Conservation (phyloP, 64 coral and sea anemone genomes). For the Pocillopora verrucosa region DNA sequence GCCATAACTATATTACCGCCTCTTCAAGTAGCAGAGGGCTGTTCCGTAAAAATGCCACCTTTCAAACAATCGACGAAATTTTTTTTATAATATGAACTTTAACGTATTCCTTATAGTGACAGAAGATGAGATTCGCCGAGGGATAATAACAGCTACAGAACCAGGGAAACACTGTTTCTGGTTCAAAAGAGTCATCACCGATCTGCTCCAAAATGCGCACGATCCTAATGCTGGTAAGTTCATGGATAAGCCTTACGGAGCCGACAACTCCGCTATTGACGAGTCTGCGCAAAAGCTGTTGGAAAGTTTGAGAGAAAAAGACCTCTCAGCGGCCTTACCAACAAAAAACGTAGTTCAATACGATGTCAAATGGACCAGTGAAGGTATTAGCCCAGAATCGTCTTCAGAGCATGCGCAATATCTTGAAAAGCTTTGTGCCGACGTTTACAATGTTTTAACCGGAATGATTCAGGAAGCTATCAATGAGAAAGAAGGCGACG, state of each 20-base stretch:
- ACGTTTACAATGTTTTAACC: slow-evolving; percentile 73
- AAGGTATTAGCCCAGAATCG: slow-evolving; percentile 72
- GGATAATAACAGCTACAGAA: slow-evolving; percentile 60
- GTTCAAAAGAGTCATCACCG: slow-evolving; percentile 86
- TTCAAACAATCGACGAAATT: not conserved
- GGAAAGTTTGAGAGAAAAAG: slow-evolving; percentile 61
- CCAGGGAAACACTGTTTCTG: slow-evolving; percentile 85
- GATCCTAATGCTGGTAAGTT: slow-evolving; percentile 76
- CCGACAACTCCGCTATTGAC: slow-evolving; percentile 46
- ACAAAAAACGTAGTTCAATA: slow-evolving; percentile 61
- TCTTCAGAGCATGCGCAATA: slow-evolving; percentile 85
- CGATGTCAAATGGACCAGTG: slow-evolving; percentile 76
- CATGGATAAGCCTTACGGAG: slow-evolving; percentile 88
- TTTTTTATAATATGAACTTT: not conserved
- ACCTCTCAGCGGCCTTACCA: slow-evolving; percentile 57
- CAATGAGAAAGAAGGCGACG: slow-evolving; percentile 42
- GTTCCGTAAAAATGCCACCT: not conserved
- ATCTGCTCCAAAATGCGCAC: slow-evolving; percentile 61
- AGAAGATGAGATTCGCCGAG: slow-evolving; percentile 97
- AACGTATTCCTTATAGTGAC: slow-evolving; percentile 58
- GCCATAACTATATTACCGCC: no score
- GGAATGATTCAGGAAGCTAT: slow-evolving; percentile 75
- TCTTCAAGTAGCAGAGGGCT: no score
- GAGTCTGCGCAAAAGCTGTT: slow-evolving; percentile 74
- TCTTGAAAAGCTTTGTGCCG: slow-evolving; percentile 64